Evolutionary conservation across 30 jellyfish, hydroid and myxozoan genomes (phyloP), one percentile per base, ranked within the genome.

Genomic region (Chironex yamaguchii): DNA sequence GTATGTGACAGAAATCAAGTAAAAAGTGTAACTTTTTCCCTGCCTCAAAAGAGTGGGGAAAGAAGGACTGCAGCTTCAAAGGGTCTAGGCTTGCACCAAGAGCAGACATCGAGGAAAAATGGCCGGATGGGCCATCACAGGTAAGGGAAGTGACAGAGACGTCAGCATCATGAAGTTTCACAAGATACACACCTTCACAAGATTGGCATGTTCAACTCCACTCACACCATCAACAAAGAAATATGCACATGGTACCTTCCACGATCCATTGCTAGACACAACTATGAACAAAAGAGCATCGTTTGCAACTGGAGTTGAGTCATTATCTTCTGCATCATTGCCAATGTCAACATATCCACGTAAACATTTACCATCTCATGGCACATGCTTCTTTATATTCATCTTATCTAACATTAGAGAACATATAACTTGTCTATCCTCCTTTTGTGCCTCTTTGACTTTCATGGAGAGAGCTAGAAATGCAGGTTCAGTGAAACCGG

Each of bases 1-100:
- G 92, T 91, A 90, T 90, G 82, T 82, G 97, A 34, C 97, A 82
- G 20, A 66, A 91, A 82, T 90, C 96, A 28, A 90, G 70, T 49
- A 90, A 24, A 35, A 82, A 72, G 42, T 77, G 29, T 11, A 88
- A 48, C 30, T 11, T 29, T 52, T 69, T 63, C 17, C 36, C 35
- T 35, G 75, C 34, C 22, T 81, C 76, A 67, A 52, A 50, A 23
- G 96, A 87, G 50, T 88, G 88, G 49, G 31, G 83, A 58, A 88
- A 78, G 63, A 23, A 4, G 17, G 97, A 51, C 34, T 52, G 36
- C 34, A 88, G 48, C 26, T 79, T 50, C 25, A 17, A 29, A 1
- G 69, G 91, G 4, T 36, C 3, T 24, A 87, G 68, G 24, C 63
- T 2, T 34, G 67, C 91, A 76, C 91, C 93, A 14, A 86, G 80